Evolutionary conservation across 2,888 invertebrate genomes (phyloP).

Genomic region (Ceramica pisi): DNA sequence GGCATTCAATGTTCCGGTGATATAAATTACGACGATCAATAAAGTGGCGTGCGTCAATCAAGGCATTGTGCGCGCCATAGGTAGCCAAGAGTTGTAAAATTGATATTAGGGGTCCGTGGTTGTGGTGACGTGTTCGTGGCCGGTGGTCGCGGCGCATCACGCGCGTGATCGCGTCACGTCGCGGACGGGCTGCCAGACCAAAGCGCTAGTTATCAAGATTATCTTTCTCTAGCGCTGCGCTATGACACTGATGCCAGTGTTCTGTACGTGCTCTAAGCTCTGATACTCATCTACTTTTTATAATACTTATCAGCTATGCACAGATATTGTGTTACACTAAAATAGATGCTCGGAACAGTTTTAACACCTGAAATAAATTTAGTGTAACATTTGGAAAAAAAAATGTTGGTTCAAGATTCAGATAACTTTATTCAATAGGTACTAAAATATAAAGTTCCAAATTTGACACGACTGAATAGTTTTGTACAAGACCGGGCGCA

Average conservation of each 20-base stretch:
- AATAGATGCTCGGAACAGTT: background rate
- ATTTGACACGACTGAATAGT: conserved; percentile 78
- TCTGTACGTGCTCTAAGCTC: conserved; percentile 30
- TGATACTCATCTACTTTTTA: conserved; percentile 54
- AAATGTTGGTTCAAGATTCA: conserved; percentile 65
- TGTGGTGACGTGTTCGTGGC: conserved; percentile 61
- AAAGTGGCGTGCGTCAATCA: conserved; percentile 71
- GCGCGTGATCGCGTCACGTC: conserved; percentile 33
- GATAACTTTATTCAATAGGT: conserved; percentile 81
- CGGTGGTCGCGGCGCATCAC: conserved; percentile 65
- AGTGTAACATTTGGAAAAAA: background rate
- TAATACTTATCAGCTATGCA: conserved; percentile 8
- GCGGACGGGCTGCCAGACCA: conserved; percentile 31
- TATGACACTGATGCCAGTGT: conserved; percentile 41
- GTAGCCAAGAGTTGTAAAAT: conserved; percentile 65
- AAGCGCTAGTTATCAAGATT: conserved; percentile 71
- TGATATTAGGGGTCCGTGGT: conserved; percentile 63
- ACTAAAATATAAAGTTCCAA: conserved; percentile 80
- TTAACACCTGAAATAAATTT: background rate
- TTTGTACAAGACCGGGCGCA: conserved; percentile 65
- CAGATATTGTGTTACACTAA: background rate
- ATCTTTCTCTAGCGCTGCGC: conserved; percentile 68
- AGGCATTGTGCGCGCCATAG: conserved; percentile 64
- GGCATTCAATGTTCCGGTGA: conserved; percentile 73
- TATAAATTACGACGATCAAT: conserved; percentile 74